These are phyloP conservation scores for Laterallus jamaicensis DNA, from an alignment of 2,113 vertebrate genomes.

Conservation along the genomic window DNA sequence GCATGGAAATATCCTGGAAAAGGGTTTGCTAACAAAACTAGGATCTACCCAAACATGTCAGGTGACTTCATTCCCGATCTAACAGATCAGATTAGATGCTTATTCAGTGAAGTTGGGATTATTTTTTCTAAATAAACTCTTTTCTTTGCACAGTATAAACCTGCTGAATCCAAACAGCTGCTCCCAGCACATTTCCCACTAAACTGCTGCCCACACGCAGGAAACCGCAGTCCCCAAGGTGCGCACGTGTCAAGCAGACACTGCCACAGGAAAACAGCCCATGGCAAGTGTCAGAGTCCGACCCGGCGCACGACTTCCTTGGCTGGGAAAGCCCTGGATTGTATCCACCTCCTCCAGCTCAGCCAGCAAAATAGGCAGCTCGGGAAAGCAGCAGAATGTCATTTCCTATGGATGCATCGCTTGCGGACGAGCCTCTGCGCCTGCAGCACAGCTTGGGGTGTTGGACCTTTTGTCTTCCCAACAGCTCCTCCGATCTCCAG, in stretches of 20 bases:
- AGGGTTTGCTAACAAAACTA: neutral
- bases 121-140: neutral
- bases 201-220: neutral
- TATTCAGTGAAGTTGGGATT: accelerated
- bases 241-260: neutral
- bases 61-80: accelerated
- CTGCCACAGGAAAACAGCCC: neutral
- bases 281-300: neutral
- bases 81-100: neutral
- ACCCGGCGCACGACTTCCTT: neutral
- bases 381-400: neutral
- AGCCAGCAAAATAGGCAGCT: neutral
- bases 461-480: accelerated
- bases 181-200: neutral
- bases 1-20: accelerated
- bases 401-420: neutral
- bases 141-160: neutral
- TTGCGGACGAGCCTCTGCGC: accelerated
- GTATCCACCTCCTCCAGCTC: neutral
- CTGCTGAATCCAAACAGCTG: accelerated
- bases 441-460: neutral
- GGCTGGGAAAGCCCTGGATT: neutral
- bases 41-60: accelerated
- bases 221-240: neutral
- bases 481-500: neutral